Conservation (phyloP, 1,140 invertebrate species). For the Apis mellifera region Amel_HAv3.1 CM009931.2:25987501-25988000, state of each 20-base stretch:
- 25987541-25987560: not conserved
- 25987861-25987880: not conserved
- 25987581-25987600: too few species aligned
- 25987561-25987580: too few species aligned
- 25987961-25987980: not conserved
- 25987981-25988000: not conserved
- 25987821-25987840: not conserved
- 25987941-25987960: not conserved
- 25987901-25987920: too few species aligned
- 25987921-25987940: constrained; percentile 4
- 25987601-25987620: too few species aligned
- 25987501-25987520: not conserved
- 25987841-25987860: not conserved
- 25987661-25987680: too few species aligned
- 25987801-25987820: not conserved
- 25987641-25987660: too few species aligned
- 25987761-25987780: not conserved
- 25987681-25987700: too few species aligned
- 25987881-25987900: not conserved
- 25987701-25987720: not conserved
- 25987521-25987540: not conserved
- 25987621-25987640: too few species aligned
- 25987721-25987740: not conserved
- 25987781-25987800: not conserved
- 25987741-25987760: too few species aligned